phyloP scores from a whole-genome alignment of 2,888 invertebrate genomes.

The Eupithecia tripunctaria region DNA sequence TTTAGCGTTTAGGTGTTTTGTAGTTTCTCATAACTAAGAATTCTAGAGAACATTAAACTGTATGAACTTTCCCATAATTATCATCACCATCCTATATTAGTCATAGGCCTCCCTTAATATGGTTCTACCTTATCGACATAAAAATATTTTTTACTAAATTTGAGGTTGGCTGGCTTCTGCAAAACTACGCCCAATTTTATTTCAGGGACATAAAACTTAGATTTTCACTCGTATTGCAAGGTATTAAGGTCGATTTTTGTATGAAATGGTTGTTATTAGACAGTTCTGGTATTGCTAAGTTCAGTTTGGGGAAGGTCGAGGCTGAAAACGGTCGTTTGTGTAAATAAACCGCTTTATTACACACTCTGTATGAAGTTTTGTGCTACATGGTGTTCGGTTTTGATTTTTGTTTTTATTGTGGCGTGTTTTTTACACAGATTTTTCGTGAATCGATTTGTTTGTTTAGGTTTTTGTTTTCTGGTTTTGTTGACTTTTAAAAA shows the following conservation, averaged over 20 bases:
- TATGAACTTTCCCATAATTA: background rate
- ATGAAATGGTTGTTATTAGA: constrained; percentile 14
- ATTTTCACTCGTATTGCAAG: constrained; percentile 7
- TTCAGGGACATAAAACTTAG: constrained; percentile 3
- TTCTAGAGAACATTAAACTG: background rate
- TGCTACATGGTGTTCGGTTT: constrained; percentile 1
- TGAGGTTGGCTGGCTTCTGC: background rate
- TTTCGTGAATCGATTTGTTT: background rate
- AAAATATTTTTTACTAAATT: background rate
- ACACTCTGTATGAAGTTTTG: constrained; percentile 30
- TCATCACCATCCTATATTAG: too few species aligned
- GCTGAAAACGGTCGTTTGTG: constrained; percentile 47
- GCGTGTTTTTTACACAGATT: background rate
- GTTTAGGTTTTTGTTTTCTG: background rate
- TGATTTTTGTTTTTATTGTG: background rate
- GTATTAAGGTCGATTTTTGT: constrained; percentile 19
- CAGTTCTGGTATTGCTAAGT: constrained; percentile 28
- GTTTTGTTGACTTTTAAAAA: background rate
- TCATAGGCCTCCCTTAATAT: too few species aligned
- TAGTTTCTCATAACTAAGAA: too few species aligned
- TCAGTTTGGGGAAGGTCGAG: constrained; percentile 52
- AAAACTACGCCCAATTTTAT: background rate
- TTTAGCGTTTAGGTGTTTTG: too few species aligned
- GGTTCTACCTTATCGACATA: too few species aligned
- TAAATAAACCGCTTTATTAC: constrained; percentile 32